Conservation (phyloP, 2,888 invertebrate genomes). For the Graphium colonna region DNA sequence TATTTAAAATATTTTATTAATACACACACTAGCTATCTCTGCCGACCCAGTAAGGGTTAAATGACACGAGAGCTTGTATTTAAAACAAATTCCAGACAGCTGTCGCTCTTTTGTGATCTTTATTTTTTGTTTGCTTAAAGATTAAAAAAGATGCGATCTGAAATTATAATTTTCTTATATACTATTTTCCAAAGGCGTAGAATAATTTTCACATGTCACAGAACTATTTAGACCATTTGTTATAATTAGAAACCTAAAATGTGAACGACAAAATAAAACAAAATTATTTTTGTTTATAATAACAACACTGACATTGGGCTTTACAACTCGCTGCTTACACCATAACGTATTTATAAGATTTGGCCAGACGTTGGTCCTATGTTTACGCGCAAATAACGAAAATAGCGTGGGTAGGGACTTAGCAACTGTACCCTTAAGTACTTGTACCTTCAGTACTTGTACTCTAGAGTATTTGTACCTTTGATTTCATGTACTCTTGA, state of each 20-base stretch:
- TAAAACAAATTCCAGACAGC: background rate
- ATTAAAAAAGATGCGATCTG: background rate
- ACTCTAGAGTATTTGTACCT: background rate
- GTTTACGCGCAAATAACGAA: conserved; percentile 26
- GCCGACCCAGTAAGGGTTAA: background rate
- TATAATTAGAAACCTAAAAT: background rate
- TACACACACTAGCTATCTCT: background rate
- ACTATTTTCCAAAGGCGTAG: no score
- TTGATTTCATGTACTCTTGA: background rate
- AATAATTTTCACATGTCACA: no score
- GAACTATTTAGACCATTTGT: background rate
- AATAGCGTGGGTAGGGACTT: conserved; percentile 2
- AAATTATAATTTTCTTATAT: no score
- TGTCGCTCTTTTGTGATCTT: background rate
- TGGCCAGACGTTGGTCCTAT: conserved; percentile 25
- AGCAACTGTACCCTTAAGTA: no score
- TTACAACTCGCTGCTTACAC: conserved; percentile 7
- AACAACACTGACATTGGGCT: conserved; percentile 6
- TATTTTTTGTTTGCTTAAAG: background rate
- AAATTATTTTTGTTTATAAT: background rate
- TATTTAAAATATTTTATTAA: no score
- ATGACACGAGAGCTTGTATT: background rate
- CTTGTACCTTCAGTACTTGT: no score
- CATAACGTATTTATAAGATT: conserved; percentile 4
- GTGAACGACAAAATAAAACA: no score